These are phyloP conservation scores for Sebastes itinus DNA, from an alignment of 2,797 vertebrate genomes.

Conservation along the genomic window DNA sequence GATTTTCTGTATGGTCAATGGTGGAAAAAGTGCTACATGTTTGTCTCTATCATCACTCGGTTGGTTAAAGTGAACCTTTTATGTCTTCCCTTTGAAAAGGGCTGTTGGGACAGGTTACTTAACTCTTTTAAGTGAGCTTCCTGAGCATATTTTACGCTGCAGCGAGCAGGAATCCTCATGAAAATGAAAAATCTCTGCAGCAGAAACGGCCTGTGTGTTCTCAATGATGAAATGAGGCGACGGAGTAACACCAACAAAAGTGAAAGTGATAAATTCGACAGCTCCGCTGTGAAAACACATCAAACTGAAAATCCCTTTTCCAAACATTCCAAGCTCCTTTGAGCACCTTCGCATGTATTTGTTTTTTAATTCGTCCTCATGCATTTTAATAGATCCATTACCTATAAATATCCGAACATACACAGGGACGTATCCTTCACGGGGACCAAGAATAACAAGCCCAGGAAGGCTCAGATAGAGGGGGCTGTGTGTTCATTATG, in stretches of 20 bases:
- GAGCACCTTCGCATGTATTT: slow-evolving; percentile 75
- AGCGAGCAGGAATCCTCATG: slow-evolving; percentile 34
- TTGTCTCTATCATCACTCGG: slow-evolving; percentile 49
- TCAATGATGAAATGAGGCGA: slow-evolving; percentile 68
- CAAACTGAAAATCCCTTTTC: slow-evolving; percentile 71
- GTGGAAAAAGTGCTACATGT: slow-evolving; percentile 43
- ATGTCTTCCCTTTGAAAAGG: slow-evolving; percentile 42
- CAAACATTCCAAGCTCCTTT: slow-evolving; percentile 76
- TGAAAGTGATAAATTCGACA: slow-evolving; percentile 81
- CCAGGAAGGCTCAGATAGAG: slow-evolving; percentile 75
- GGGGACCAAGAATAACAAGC: slow-evolving; percentile 83
- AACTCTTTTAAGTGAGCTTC: slow-evolving; percentile 39
- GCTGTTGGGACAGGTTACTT: slow-evolving; percentile 33
- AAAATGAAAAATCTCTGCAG: slow-evolving; percentile 59
- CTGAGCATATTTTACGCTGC: slow-evolving; percentile 43
- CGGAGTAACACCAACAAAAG: slow-evolving; percentile 69
- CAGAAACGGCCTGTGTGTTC: slow-evolving; percentile 65
- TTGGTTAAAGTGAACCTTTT: slow-evolving; percentile 44
- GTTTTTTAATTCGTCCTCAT: slow-evolving; percentile 81
- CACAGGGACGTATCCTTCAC: slow-evolving; percentile 69
- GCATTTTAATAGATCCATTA: slow-evolving; percentile 84
- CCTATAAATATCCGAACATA: slow-evolving; percentile 81
- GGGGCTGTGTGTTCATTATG: slow-evolving; percentile 80
- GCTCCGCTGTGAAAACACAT: slow-evolving; percentile 76
- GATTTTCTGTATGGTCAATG: slow-evolving; percentile 20